Evolutionary conservation across 2,113 vertebrate species (phyloP).

Genomic region (Chaetodon auriga): DNA sequence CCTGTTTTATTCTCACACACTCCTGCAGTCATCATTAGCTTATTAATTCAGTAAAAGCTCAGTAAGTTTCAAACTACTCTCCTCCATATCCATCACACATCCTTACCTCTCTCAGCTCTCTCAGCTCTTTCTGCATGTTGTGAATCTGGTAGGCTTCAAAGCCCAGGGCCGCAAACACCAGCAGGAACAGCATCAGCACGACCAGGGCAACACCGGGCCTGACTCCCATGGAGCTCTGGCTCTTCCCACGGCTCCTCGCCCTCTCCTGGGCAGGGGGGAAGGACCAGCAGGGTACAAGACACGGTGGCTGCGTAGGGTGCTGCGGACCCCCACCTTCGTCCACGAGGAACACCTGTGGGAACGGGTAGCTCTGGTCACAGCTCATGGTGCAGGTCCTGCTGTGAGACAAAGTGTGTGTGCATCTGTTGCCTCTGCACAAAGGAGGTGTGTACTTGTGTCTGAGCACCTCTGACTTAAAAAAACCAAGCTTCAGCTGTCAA

Average conservation of each 20-base stretch:
- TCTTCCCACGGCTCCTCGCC: conserved; percentile 38
- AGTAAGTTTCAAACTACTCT: not conserved
- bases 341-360: conserved; percentile 72
- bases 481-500: conserved; percentile 29
- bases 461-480: conserved; percentile 41
- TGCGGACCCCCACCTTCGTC: conserved; percentile 35
- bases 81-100: not conserved
- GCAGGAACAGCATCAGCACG: conserved; percentile 71
- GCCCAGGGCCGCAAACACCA: conserved; percentile 71
- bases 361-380: conserved; percentile 64
- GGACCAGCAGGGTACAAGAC: conserved; percentile 66
- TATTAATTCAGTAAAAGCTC: conserved; percentile 1
- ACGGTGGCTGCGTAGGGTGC: conserved; percentile 16
- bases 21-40: not conserved
- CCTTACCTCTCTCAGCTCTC: conserved; percentile 55
- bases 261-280: conserved; percentile 56
- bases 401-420: conserved; percentile 7
- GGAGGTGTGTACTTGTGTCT: conserved; percentile 45
- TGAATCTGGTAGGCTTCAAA: conserved; percentile 67
- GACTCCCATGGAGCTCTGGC: conserved; percentile 55
- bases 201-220: conserved; percentile 16
- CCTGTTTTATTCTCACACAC: not conserved
- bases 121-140: conserved; percentile 60
- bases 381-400: conserved; percentile 64
- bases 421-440: conserved; percentile 36